Conservation (phyloP, 1,140 invertebrate species). For the Leucophenga varia region DNA sequence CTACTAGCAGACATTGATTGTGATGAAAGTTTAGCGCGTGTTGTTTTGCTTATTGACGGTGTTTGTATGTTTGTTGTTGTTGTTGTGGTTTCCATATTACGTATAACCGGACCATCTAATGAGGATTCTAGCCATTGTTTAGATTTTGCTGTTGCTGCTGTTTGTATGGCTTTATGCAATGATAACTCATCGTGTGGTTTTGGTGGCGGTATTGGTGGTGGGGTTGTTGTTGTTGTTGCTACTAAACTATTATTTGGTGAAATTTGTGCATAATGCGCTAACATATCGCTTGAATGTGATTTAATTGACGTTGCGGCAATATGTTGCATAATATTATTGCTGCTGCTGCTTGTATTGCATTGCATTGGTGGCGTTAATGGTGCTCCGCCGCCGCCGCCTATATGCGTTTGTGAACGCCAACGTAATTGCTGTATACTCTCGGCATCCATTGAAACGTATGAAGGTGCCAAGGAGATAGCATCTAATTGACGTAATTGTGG, state of each 20-base stretch:
- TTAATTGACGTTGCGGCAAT: slow-evolving; percentile 18
- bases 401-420: slow-evolving; percentile 47
- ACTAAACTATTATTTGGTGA: not conserved
- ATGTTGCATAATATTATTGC: no score
- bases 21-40: slow-evolving; percentile 41
- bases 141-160: slow-evolving; percentile 47
- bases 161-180: slow-evolving; percentile 19
- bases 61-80: slow-evolving; percentile 13
- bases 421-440: slow-evolving; percentile 28
- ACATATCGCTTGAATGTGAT: slow-evolving; percentile 48
- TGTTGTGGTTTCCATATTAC: slow-evolving; percentile 31
- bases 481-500: slow-evolving; percentile 29
- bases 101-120: slow-evolving; percentile 57
- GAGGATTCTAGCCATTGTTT: slow-evolving; percentile 60
- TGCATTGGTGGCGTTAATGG: slow-evolving; percentile 33
- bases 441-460: slow-evolving; percentile 44
- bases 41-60: slow-evolving; percentile 21
- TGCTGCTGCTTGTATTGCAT: slow-evolving; percentile 1
- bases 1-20: slow-evolving; percentile 47
- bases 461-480: slow-evolving; percentile 46
- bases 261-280: slow-evolving; percentile 18
- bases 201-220: slow-evolving; percentile 21
- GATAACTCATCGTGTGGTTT: no score
- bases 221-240: no score
- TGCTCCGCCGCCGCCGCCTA: no score